A percentile compares a stretch with the other conserved stretches of the same genome.
Conservation (phyloP, 1,140 invertebrate genomes). For the Tachypleus tridentatus region DNA sequence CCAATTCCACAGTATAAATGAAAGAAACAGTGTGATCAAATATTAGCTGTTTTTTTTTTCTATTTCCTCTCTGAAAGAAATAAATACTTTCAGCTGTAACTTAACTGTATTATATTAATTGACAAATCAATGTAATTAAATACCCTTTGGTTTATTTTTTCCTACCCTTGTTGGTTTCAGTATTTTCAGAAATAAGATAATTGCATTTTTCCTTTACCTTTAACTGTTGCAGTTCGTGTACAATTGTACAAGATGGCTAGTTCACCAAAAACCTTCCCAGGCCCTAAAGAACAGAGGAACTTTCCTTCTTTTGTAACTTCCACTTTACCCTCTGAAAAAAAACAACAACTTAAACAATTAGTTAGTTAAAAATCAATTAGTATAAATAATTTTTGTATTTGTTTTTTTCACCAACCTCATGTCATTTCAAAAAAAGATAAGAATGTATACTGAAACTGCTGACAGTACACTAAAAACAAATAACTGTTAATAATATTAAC, state of each 20-base stretch:
- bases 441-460: no score
- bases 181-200: background rate
- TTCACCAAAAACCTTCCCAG: slow-evolving; percentile 95
- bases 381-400: slow-evolving; percentile 71
- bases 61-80: no score
- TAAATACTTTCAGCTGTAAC: no score
- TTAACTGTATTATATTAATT: no score
- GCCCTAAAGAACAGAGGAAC: slow-evolving; percentile 80
- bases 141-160: no score
- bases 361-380: slow-evolving; percentile 55
- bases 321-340: slow-evolving; percentile 77
- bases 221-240: slow-evolving; percentile 95
- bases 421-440: no score
- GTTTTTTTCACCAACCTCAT: slow-evolving; percentile 21
- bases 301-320: slow-evolving; percentile 93
- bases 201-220: slow-evolving; percentile 42
- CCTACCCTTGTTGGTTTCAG: no score
- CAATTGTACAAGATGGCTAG: slow-evolving; percentile 98
- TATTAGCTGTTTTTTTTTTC: no score
- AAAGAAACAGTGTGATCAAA: no score
- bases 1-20: no score
- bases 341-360: slow-evolving; percentile 7
- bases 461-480: slow-evolving; percentile 19
- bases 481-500: no score
- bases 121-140: no score